Percentiles rank a stretch among this genome's conserved stretches.
Conservation (phyloP, 2,113 vertebrate genomes). For the Triplophysa siluroides region DNA sequence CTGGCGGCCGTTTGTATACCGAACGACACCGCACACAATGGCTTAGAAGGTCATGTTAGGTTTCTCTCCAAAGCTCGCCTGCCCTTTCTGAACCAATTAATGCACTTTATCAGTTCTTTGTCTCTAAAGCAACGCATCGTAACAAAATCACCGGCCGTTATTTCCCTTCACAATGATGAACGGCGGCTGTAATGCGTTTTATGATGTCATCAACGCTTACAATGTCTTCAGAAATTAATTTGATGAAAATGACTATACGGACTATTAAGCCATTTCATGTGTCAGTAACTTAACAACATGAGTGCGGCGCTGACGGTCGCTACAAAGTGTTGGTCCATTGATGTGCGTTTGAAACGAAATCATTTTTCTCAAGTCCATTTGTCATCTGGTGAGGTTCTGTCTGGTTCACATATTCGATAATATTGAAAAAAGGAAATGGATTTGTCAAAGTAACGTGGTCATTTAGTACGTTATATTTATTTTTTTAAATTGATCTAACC, state of each 20-base stretch:
- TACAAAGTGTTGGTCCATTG: slow-evolving; percentile 49
- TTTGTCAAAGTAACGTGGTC: no score
- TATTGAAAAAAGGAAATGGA: no score
- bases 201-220: slow-evolving; percentile 74
- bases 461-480: no score
- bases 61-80: slow-evolving; percentile 56
- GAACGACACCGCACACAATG: slow-evolving; percentile 29
- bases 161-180: slow-evolving; percentile 75
- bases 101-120: slow-evolving; percentile 62
- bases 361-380: slow-evolving; percentile 10
- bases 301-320: slow-evolving; percentile 50
- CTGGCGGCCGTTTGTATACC: slow-evolving; percentile 11
- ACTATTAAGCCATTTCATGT: slow-evolving; percentile 75
- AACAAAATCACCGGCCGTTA: slow-evolving; percentile 71
- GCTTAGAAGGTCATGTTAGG: slow-evolving; percentile 57
- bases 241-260: slow-evolving; percentile 72
- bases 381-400: no score
- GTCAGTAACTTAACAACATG: slow-evolving; percentile 65
- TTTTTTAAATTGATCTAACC: no score
- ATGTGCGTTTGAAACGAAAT: slow-evolving; percentile 28
- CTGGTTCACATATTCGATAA: no score
- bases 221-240: slow-evolving; percentile 78
- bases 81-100: slow-evolving; percentile 76
- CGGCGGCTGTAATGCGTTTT: slow-evolving; percentile 74
- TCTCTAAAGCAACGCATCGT: slow-evolving; percentile 72